Base-by-base conservation (phyloP, 1,140 invertebrate genomes). In the Cyclina sinensis region DNA sequence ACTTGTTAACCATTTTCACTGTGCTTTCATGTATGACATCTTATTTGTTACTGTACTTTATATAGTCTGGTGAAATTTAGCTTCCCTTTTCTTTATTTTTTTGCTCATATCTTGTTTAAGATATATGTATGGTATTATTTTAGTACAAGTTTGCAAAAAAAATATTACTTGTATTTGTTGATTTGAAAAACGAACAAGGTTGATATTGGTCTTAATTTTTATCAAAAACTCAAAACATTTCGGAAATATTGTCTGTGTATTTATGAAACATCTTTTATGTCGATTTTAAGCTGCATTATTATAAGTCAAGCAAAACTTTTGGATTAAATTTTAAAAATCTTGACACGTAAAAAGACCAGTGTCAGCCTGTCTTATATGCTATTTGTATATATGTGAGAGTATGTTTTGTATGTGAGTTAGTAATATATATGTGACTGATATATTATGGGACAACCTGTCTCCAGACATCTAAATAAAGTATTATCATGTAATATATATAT, bases 391-490 rank as follows among this genome's bases (percentile, higher is more conserved):
- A 37, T 62, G 57, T 57, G 51, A 57, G n/a, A 57, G n/a, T 62
- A 62, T 62, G 18, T n/a, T n/a, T n/a, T n/a, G n/a, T 27, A 57
- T 21, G 57, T 62, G 3, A 27, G 35, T 37, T 9, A 59, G 65
- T 39, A 27, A 14, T 70, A 7, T 21, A 1, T 70, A 7, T 21
- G 12, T 70, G 30, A 70, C 32, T 39, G 32, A 16, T 70, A 70
- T 37, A 32, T 37, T 27, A 27, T 76, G 73, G 73, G 73, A 51
- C 73, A 14, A 3, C 5, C 74, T 78, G 74, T 78, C 80, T 68
- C 62, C 54, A 37, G 80, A 82, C 80, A 82, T 82, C 80, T 68
- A 9, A 21, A n/a, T 68, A 39, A 82, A 82, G 80, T 82, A 82
- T 82, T 82, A 82, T 46, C 24, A 24, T 82, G 78, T 81, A 81